These are phyloP conservation scores for Mycalesis mineus DNA, from an alignment of 2,888 invertebrate genomes.

Conservation along the genomic window DNA sequence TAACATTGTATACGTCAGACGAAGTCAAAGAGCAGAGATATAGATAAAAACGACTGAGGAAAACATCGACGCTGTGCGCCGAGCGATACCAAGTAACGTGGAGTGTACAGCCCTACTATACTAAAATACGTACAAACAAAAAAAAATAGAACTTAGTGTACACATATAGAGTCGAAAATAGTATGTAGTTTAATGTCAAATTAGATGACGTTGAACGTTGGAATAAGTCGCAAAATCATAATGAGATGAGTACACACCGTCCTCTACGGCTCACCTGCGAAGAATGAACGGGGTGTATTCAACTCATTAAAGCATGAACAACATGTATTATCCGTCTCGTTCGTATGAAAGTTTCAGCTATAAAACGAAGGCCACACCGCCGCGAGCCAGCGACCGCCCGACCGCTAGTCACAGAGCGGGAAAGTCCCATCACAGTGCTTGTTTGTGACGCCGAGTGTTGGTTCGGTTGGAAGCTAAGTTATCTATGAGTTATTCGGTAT, in stretches of 20 bases:
- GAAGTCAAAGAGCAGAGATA: conserved; percentile 72
- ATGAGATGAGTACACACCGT: conserved; percentile 30
- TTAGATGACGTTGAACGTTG: conserved; percentile 18
- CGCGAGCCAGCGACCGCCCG: no score
- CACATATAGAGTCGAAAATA: conserved; percentile 2
- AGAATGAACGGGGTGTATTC: conserved; percentile 21
- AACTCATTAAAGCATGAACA: conserved; percentile 18
- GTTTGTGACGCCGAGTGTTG: no score
- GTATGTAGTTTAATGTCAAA: conserved; percentile 6
- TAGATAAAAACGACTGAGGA: conserved; percentile 68
- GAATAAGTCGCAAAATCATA: conserved; percentile 35
- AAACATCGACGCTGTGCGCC: conserved; percentile 49
- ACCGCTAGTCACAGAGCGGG: no score
- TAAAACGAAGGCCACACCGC: no score
- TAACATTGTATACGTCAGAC: conserved; percentile 56
- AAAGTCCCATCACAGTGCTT: no score
- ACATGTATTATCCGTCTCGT: conserved; percentile 8
- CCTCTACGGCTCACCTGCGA: conserved; percentile 23
- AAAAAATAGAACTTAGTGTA: neutral
- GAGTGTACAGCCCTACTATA: conserved; percentile 29
- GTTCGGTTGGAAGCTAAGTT: no score
- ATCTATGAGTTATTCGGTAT: no score
- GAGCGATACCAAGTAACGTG: conserved; percentile 31
- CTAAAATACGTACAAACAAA: conserved; percentile 17
- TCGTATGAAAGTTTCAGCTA: conserved; percentile 17